phyloP scores from a whole-genome alignment of 2,888 invertebrate genomes.

The Ophion costatus region DNA sequence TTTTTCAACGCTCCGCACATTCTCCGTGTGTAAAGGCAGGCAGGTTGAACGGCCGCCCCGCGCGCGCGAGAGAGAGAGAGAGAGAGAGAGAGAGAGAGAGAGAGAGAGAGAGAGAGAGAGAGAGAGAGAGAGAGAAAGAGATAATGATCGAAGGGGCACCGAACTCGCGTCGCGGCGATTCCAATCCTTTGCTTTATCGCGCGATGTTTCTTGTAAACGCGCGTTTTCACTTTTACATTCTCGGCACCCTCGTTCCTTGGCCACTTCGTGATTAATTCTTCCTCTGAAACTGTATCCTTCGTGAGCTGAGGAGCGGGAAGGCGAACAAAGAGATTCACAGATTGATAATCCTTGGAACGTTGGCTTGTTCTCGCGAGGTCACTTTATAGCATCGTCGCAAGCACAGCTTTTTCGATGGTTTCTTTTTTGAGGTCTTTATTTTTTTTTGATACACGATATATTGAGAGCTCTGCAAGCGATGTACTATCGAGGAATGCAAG shows the following conservation, averaged over 20 bases:
- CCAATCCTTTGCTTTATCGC: constrained; percentile 27
- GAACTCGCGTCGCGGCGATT: constrained; percentile 66
- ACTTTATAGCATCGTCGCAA: not conserved
- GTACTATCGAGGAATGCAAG: not conserved
- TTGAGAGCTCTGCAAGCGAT: not conserved
- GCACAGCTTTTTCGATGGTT: not conserved
- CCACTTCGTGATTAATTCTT: not conserved
- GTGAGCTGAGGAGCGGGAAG: not conserved
- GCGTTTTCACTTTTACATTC: constrained; percentile 3
- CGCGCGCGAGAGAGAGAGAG: not conserved
- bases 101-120: not conserved
- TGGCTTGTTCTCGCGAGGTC: not conserved
- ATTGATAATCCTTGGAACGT: not conserved
- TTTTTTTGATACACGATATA: not conserved
- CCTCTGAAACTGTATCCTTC: not conserved
- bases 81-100: too few species aligned
- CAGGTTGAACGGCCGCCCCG: constrained; percentile 69
- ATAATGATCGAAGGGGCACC: constrained; percentile 65
- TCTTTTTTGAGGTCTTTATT: not conserved
- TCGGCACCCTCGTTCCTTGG: constrained; percentile 9
- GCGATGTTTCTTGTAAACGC: constrained; percentile 39
- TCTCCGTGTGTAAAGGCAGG: constrained; percentile 55
- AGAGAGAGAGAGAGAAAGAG: not conserved
- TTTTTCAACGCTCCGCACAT: constrained; percentile 65
- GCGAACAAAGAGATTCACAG: not conserved